Evolutionary conservation across 2,888 invertebrate species (phyloP).

Genomic region (Crioceris asparagi): DNA sequence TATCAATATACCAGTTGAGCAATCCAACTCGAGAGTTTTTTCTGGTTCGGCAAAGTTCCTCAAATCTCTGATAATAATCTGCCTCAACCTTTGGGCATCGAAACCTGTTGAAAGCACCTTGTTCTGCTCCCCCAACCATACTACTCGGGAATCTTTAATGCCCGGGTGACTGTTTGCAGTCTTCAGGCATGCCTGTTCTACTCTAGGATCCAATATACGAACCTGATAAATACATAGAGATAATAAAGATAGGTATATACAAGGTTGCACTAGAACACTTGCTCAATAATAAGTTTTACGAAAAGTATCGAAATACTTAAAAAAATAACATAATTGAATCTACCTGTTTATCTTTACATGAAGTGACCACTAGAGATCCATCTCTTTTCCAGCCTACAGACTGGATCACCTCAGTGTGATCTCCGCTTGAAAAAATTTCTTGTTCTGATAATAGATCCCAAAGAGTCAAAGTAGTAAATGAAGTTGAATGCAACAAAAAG

Average conservation of each 20-base stretch:
- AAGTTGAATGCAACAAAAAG: conserved; percentile 77
- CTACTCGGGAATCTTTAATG: conserved; percentile 82
- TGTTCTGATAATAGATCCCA: conserved; percentile 80
- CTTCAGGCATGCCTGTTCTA: conserved; percentile 47
- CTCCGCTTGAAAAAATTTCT: conserved; percentile 59
- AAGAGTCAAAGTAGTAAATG: conserved; percentile 68
- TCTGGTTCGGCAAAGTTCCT: conserved; percentile 68
- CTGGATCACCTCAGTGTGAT: conserved; percentile 78
- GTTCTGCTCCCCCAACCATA: conserved; percentile 81
- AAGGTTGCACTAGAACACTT: too few relatives aligned
- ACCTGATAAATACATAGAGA: conserved; percentile 34
- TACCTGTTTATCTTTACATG: conserved; percentile 79
- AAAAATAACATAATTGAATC: background rate
- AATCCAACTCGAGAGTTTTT: conserved; percentile 71
- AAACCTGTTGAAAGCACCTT: conserved; percentile 84
- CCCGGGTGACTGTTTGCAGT: conserved; percentile 74
- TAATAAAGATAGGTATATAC: background rate
- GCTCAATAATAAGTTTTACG: background rate
- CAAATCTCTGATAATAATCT: conserved; percentile 80
- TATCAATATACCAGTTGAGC: conserved; percentile 83
- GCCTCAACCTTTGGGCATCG: conserved; percentile 73
- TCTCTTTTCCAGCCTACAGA: conserved; percentile 85
- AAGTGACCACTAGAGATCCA: conserved; percentile 70
- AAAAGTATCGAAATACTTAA: background rate
- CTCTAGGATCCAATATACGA: conserved; percentile 74